phyloP scores from a whole-genome alignment of 2,113 vertebrate genomes.

The Rhinolophus sinicus region DNA sequence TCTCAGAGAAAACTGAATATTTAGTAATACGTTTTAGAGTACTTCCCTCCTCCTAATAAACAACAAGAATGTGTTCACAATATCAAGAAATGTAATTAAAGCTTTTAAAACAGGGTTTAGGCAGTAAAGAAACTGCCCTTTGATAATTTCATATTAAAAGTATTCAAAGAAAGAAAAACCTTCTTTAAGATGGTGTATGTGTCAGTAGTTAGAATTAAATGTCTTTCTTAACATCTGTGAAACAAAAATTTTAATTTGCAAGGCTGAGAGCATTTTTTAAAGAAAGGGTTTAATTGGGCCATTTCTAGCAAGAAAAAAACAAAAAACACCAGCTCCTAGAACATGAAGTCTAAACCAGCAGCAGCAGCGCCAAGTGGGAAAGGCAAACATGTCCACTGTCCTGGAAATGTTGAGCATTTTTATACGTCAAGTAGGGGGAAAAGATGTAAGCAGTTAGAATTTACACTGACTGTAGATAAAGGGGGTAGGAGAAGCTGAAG shows the following conservation, averaged over 20 bases:
- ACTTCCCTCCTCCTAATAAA: neutral
- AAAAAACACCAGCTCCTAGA: neutral
- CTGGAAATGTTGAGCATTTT: neutral
- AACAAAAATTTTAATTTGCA: neutral
- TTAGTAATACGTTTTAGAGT: neutral
- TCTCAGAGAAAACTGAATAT: neutral
- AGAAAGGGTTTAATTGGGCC: neutral
- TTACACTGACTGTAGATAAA: neutral
- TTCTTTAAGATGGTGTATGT: neutral
- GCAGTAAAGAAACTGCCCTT: neutral
- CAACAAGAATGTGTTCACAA: neutral
- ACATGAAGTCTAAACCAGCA: neutral
- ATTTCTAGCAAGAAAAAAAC: neutral
- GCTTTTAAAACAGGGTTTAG: neutral
- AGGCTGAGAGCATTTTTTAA: neutral
- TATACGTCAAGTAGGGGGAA: neutral
- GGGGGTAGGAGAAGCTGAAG: neutral
- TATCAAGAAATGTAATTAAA: neutral
- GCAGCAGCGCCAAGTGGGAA: neutral
- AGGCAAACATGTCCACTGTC: neutral
- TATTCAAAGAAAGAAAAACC: neutral
- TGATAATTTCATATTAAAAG: neutral
- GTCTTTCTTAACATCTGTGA: neutral
- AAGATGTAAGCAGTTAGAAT: neutral
- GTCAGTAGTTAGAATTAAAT: neutral